These are phyloP conservation scores for Anthrax anthrax DNA, from an alignment of 2,888 invertebrate species.

Conservation along the genomic window DNA sequence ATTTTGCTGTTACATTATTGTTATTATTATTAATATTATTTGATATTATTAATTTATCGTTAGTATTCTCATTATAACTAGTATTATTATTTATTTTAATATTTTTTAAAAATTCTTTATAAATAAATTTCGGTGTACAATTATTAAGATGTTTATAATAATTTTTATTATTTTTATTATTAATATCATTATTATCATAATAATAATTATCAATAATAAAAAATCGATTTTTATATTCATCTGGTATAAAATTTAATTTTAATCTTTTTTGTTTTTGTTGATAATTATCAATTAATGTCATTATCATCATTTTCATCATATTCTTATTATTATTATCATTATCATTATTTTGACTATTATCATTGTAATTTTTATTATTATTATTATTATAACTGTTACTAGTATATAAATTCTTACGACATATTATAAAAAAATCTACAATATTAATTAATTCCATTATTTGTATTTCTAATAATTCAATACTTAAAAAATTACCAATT, in stretches of 20 bases:
- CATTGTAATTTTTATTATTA: neutral
- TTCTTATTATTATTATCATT: neutral
- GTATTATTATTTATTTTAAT: slow-evolving; percentile 4
- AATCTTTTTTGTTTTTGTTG: slow-evolving; percentile 2
- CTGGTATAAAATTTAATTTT: slow-evolving; percentile 9
- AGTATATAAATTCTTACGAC: slow-evolving; percentile 13
- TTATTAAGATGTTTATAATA: slow-evolving; percentile 9
- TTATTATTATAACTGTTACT: neutral
- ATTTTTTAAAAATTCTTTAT: slow-evolving; percentile 17
- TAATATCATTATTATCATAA: neutral
- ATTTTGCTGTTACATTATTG: neutral
- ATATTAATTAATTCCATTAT: slow-evolving; percentile 43
- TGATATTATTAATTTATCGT: neutral
- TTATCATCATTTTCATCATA: neutral
- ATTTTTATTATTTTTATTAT: neutral
- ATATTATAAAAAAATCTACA: slow-evolving; percentile 51
- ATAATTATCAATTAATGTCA: too few species aligned
- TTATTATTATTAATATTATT: too few species aligned
- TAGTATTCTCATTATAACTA: neutral
- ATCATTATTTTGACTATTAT: neutral
- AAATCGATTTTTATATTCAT: slow-evolving; percentile 6
- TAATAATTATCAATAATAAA: slow-evolving; percentile 3
- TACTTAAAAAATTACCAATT: slow-evolving; percentile 37
- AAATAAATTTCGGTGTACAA: slow-evolving; percentile 21
- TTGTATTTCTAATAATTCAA: slow-evolving; percentile 44